Conservation (phyloP, 1,140 invertebrate genomes). For the Oryctes rhinoceros region DNA sequence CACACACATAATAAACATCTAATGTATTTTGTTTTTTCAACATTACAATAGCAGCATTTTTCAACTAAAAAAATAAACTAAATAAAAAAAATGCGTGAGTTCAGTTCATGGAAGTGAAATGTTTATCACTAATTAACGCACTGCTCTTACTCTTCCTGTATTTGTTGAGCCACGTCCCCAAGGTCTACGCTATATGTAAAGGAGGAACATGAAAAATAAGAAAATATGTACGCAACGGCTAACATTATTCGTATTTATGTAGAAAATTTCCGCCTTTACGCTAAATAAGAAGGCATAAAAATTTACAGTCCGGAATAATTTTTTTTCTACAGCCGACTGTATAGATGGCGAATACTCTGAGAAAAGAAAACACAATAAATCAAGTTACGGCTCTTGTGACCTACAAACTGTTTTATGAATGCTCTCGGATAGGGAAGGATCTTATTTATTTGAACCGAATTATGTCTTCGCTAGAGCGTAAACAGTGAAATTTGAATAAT, state of each 20-base stretch:
- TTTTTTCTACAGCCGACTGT: neutral
- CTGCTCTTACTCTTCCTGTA: no score
- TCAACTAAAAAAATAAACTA: no score
- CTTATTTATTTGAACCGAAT: neutral
- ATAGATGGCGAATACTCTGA: neutral
- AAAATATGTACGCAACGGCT: neutral
- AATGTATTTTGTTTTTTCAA: no score
- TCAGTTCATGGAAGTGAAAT: no score
- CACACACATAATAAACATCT: no score
- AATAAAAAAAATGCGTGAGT: no score
- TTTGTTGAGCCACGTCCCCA: neutral
- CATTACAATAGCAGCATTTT: no score
- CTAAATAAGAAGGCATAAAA: constrained; percentile 9
- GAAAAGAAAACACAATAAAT: constrained; percentile 21
- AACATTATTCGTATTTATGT: constrained; percentile 8
- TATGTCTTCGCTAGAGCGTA: neutral
- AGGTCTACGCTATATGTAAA: neutral
- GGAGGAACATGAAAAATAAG: neutral
- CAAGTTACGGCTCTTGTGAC: neutral
- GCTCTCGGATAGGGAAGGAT: neutral
- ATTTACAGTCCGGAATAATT: constrained; percentile 23
- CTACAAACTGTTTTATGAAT: constrained; percentile 27
- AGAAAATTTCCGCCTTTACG: neutral
- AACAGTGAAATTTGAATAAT: neutral
- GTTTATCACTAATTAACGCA: no score